Percentiles rank a stretch among this genome's conserved stretches.
Conservation (phyloP, 2,888 invertebrate species). For the Rhaphigaster nebulosa region DNA sequence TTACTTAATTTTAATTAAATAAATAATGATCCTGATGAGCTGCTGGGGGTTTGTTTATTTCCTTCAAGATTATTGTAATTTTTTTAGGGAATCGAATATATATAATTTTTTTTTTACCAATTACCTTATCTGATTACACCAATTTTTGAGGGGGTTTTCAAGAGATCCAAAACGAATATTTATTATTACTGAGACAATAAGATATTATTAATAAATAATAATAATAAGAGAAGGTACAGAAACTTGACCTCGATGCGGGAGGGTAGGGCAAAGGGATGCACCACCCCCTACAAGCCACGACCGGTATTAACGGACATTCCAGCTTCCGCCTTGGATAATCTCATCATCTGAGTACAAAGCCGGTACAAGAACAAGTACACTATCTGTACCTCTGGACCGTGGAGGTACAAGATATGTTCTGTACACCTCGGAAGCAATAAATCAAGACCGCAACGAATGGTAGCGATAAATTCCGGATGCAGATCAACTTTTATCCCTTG, state of each 20-base stretch:
- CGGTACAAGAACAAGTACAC: not conserved
- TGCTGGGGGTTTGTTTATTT: too few species aligned
- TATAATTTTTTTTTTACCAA: too few species aligned
- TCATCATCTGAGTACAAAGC: constrained; percentile 23
- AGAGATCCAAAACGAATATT: too few species aligned
- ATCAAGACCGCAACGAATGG: not conserved
- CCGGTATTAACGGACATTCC: constrained; percentile 44
- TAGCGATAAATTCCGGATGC: not conserved
- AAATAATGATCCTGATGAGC: too few species aligned
- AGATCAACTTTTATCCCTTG: not conserved
- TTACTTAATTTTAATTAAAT: too few species aligned
- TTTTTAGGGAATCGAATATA: too few species aligned
- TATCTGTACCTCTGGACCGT: not conserved
- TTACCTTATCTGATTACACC: too few species aligned
- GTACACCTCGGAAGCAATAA: not conserved
- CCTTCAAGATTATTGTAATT: too few species aligned
- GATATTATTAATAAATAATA: not conserved
- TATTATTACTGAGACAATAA: not conserved
- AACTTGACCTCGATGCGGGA: not conserved
- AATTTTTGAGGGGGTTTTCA: too few species aligned
- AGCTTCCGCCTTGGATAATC: constrained; percentile 39
- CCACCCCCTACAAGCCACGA: constrained; percentile 18
- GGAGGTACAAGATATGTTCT: not conserved
- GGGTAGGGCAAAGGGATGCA: not conserved
- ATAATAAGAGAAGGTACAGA: not conserved